Percentiles rank a stretch among this genome's conserved stretches.
phyloP scores from a whole-genome alignment of 2,888 invertebrate species.

The Quadriops clusia region DNA sequence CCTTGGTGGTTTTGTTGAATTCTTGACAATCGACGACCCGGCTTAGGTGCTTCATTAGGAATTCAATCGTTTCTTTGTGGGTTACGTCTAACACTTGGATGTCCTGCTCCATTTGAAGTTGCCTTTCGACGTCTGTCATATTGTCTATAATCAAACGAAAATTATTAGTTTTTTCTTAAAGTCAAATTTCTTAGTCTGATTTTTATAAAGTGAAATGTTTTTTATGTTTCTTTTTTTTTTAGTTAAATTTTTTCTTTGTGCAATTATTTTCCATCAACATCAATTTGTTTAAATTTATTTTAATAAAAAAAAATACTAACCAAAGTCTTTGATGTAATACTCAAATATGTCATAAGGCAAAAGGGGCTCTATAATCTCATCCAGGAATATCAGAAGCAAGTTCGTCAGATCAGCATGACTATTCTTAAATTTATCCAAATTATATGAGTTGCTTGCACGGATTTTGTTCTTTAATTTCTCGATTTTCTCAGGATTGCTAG shows the following conservation, averaged over 20 bases:
- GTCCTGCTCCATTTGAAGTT: constrained; percentile 19
- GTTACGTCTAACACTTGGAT: constrained; percentile 14
- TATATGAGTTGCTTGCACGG: constrained; percentile 22
- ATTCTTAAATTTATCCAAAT: constrained; percentile 23
- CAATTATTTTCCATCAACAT: no score
- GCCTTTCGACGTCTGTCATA: constrained; percentile 16
- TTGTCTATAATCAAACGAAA: constrained; percentile 9
- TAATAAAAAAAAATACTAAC: no score
- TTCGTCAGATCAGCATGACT: constrained; percentile 59
- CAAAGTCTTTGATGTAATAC: no score
- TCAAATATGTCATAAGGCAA: constrained; percentile 52
- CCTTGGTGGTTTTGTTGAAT: constrained; percentile 20
- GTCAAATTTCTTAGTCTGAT: no score
- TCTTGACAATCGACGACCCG: constrained; percentile 22
- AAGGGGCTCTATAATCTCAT: constrained; percentile 78
- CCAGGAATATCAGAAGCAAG: constrained; percentile 81
- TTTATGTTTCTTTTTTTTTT: no score
- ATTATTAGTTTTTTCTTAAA: not conserved
- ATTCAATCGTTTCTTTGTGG: constrained; percentile 25
- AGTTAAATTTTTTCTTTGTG: no score
- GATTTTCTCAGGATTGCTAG: constrained; percentile 53
- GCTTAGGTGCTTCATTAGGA: constrained; percentile 25
- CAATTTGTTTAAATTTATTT: no score
- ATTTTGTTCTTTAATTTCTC: constrained; percentile 27
- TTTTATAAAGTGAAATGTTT: no score